phyloP scores from a whole-genome alignment of 2,888 invertebrate genomes.

The Melanotus villosus region DNA sequence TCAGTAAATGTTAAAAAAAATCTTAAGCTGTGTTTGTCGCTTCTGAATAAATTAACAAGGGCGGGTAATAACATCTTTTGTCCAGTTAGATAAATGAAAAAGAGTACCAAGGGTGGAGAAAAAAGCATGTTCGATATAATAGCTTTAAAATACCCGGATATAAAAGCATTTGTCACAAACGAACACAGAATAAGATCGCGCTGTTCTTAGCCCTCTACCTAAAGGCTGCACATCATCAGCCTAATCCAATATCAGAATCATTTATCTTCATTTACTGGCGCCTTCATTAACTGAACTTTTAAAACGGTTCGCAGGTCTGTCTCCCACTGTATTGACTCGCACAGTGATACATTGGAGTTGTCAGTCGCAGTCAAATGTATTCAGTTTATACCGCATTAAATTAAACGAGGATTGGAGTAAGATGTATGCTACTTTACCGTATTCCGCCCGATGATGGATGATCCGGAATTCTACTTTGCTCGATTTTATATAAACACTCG shows the following conservation, averaged over 20 bases:
- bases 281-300: constrained; percentile 69
- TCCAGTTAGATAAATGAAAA: not conserved
- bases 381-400: constrained; percentile 65
- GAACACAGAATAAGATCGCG: constrained; percentile 24
- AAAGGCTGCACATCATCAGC: constrained; percentile 50
- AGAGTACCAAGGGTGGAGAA: not conserved
- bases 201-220: constrained; percentile 37
- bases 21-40: no score
- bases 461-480: constrained; percentile 7
- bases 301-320: constrained; percentile 65
- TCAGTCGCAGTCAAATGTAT: constrained; percentile 66
- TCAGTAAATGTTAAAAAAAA: no score
- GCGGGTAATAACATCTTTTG: not conserved
- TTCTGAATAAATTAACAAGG: not conserved
- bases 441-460: constrained; percentile 61
- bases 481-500: constrained; percentile 15
- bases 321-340: constrained; percentile 58
- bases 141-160: constrained; percentile 24
- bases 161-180: constrained; percentile 36
- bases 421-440: constrained; percentile 61
- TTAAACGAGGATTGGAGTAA: constrained; percentile 63
- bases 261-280: constrained; percentile 70
- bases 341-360: constrained; percentile 64
- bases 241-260: constrained; percentile 70
- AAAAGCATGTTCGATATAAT: constrained; percentile 19